phyloP scores from a whole-genome alignment of 2,888 invertebrate genomes.

The Chironomus tentans region DNA sequence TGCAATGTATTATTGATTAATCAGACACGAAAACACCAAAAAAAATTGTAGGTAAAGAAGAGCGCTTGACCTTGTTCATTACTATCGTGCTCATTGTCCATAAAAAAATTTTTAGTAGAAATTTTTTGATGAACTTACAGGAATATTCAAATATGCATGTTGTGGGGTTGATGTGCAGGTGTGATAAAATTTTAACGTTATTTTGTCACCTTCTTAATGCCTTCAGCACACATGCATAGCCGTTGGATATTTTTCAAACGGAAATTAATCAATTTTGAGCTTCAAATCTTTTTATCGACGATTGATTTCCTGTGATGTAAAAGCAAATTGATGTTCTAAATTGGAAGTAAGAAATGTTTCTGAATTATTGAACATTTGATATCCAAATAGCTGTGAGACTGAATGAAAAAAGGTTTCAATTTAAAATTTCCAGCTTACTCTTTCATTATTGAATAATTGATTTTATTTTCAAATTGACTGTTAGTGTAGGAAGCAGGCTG shows the following conservation, averaged over 20 bases:
- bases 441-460: too few species aligned
- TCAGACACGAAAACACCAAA: neutral
- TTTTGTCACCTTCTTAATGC: too few species aligned
- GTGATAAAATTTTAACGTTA: neutral
- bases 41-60: neutral
- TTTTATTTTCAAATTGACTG: too few species aligned
- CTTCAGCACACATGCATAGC: neutral
- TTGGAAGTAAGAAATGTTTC: too few species aligned
- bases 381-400: too few species aligned
- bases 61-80: neutral
- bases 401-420: too few species aligned
- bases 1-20: constrained; percentile 1
- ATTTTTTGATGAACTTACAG: neutral
- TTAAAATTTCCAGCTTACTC: too few species aligned
- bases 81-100: neutral
- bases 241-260: neutral
- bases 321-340: too few species aligned
- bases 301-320: too few species aligned
- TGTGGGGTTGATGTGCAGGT: too few species aligned
- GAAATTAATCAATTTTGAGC: neutral
- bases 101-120: neutral
- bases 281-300: neutral
- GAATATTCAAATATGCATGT: neutral
- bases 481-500: too few species aligned
- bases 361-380: too few species aligned